Evolutionary conservation across 2,113 vertebrate species (phyloP).

Genomic region (Mesoclemmys tuberculata): DNA sequence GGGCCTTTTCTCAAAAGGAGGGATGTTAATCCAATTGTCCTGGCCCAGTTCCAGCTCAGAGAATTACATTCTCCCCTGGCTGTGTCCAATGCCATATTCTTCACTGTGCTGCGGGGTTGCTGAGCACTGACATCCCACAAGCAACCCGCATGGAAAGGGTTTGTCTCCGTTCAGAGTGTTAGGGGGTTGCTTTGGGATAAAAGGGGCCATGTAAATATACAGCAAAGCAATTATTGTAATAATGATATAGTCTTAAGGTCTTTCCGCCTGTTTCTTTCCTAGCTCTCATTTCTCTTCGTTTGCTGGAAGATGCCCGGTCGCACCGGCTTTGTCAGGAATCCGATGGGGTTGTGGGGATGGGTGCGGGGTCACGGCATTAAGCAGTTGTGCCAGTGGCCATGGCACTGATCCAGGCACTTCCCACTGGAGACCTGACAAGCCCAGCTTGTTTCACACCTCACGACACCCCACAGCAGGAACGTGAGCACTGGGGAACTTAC

Average conservation of each 20-base stretch:
- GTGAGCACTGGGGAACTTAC: not conserved
- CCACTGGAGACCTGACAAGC: not conserved
- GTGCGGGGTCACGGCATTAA: not conserved
- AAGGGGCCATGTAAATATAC: not conserved
- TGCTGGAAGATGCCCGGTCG: not conserved
- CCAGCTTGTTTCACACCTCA: not conserved
- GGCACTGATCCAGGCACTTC: not conserved
- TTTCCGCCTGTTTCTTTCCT: not conserved
- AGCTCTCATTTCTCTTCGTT: not conserved
- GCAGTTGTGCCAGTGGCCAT: not conserved
- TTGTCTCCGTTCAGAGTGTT: not conserved
- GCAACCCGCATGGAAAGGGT: not conserved
- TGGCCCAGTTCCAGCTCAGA: not conserved
- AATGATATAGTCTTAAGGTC: not conserved
- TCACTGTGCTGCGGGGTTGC: not conserved
- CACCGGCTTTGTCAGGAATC: not conserved
- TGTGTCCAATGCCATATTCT: not conserved
- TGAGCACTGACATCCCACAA: not conserved
- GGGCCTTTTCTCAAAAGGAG: not conserved
- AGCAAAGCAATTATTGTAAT: not conserved
- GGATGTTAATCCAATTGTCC: not conserved
- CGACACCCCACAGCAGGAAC: rapidly evolving
- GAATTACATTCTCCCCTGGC: not conserved
- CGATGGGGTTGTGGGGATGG: not conserved
- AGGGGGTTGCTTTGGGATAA: not conserved